Evolutionary conservation across 2,888 invertebrate genomes (phyloP), one percentile per base, ranked within the genome.

Genomic region (Drepanosiphum platanoidis): DNA sequence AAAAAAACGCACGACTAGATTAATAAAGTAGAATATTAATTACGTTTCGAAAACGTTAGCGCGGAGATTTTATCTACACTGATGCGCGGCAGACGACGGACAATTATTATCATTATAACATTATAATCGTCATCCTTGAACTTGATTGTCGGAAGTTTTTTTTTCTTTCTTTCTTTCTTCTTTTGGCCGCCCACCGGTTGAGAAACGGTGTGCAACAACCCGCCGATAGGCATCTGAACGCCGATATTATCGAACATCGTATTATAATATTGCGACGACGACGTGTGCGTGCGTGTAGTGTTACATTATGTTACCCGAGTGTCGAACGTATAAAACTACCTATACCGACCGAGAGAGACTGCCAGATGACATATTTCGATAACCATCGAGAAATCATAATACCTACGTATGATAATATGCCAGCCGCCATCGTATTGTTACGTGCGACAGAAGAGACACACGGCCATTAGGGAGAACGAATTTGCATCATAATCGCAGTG

Each of bases 51-150:
- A 52, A 52, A 18, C 52, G 8, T 22, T 52, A n/a, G n/a, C n/a
- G n/a, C n/a, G n/a, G n/a, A n/a, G 52, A 52, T 52, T 18, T 52
- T 52, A 52, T 52, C 52, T 52, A 22, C n/a, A n/a, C 22, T 22
- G 52, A 52, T 22, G 18, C 52, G 52, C 18, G 18, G 52, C 18
- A 22, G 52, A 15, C 18, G 46, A 7, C 22, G 52, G 2, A 18
- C 4, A 3, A 22, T 5, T 22, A 52, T 22, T 30, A 30, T 34
- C 36, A n/a, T 39, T 42, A n/a, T 13, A 27, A 36, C n/a, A n/a
- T 15, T 75, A n/a, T n/a, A 42, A n/a, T 58, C 15, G 58, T 58
- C 58, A 75, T 58, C 75, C 74, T 75, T 75, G 75, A 75, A 58
- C 75, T 75, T 58, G 52, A 58, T 36, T 75, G 8, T n/a, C n/a